Base-by-base conservation (phyloP, 2,113 vertebrate species). In the Callipepla squamata region DNA sequence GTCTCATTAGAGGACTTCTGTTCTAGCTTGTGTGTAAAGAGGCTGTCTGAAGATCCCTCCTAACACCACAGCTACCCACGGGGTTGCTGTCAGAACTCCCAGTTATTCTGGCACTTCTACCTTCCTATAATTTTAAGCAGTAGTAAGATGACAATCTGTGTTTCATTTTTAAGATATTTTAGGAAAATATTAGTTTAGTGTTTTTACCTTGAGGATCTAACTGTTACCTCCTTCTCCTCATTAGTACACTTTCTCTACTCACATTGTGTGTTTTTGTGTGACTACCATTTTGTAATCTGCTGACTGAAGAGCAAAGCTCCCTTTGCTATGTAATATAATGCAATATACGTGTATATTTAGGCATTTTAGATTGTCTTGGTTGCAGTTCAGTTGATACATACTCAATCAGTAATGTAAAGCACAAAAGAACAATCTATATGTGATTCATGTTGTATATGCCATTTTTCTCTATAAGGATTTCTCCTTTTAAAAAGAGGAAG, bases 271-370 rank as follows among this genome's bases (percentile, higher is more conserved):
- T 53, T 34, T 79, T 75, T 81, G 30, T 26, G 12, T 75, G 21
- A 40, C 12, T 68, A 7, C n/a, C 6, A 48, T 62, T 94, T 87
- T 25, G 5, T 89, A 50, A 62, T 9, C 53, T 22, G 9, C 15
- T 76, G 45, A 55, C 28, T 66, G 58, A 66, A 47, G 32, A 83
- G 42, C 74, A 42, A 72, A 26, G 2, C 25, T 17, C 28, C 11
- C 30, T 68, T 70, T 53, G 28, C 45, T 40, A 16, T 85, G 18
- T 47, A 61, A 28, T 45, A 10, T 42, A 58, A 22, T 82, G 21
- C 72, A 90, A 92, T 63, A 83, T 92, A 61, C 42, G 89, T 85
- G 36, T 90, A 34, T 75, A 68, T 21, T 58, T 69, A 57, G 50
- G 48, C 57, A 22, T 93, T 53, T 66, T 70, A 75, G n/a, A 87